Conservation (phyloP, 2,113 vertebrate genomes). For the Nymphicus hollandicus region DNA sequence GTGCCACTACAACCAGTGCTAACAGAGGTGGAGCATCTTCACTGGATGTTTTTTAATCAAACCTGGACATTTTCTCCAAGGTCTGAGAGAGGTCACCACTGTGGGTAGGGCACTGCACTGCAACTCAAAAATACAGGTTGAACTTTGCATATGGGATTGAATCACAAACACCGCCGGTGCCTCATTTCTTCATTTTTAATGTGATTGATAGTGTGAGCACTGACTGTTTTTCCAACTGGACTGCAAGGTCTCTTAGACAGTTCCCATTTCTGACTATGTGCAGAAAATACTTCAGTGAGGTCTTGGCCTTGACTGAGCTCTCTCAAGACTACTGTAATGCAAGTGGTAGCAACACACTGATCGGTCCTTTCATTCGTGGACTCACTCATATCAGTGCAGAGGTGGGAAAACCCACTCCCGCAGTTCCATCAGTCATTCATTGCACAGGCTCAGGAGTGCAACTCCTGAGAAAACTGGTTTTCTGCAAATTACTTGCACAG, state of each 20-base stretch:
- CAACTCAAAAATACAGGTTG: not conserved
- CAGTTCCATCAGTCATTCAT: not conserved
- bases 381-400: not conserved
- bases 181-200: not conserved
- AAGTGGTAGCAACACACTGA: not conserved
- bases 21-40: not conserved
- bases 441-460: not conserved
- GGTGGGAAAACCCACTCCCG: fast-evolving
- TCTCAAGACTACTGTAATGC: not conserved
- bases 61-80: not conserved
- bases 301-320: not conserved
- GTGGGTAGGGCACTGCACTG: not conserved
- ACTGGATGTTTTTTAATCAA: not conserved
- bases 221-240: not conserved
- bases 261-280: not conserved
- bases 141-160: not conserved
- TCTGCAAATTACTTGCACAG: not conserved
- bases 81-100: not conserved
- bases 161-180: not conserved
- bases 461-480: not conserved
- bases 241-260: not conserved
- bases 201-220: not conserved
- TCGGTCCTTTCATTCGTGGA: not conserved
- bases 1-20: not conserved
- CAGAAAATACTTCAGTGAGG: not conserved